These are phyloP conservation scores for Dipodomys ordii DNA, from an alignment of 2,113 vertebrate genomes.

Conservation along the genomic window DNA sequence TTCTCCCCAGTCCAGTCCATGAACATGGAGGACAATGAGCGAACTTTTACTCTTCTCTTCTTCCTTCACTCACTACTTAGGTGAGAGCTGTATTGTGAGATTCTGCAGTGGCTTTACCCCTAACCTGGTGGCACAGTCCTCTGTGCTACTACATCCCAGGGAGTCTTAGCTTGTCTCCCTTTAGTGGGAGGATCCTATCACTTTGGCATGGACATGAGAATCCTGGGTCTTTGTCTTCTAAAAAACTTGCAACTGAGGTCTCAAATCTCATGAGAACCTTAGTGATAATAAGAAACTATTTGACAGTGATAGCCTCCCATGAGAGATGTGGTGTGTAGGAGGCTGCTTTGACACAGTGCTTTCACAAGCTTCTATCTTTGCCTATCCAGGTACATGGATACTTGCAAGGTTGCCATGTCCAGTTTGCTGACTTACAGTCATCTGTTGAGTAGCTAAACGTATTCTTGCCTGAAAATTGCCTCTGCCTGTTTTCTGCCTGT, in stretches of 20 bases:
- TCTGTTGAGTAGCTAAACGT: background rate
- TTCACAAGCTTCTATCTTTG: constrained; percentile 16
- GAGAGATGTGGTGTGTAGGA: constrained; percentile 10
- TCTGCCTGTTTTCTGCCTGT: background rate
- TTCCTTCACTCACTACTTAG: background rate
- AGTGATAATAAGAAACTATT: constrained; percentile 22
- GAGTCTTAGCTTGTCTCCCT: background rate
- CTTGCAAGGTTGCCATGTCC: background rate
- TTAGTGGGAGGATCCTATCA: background rate
- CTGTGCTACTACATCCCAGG: constrained; percentile 6
- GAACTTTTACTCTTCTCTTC: background rate
- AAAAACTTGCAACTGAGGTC: constrained; percentile 32
- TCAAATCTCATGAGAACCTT: constrained; percentile 2
- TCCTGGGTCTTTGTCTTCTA: background rate
- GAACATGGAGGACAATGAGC: constrained; percentile 5
- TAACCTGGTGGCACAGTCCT: background rate
- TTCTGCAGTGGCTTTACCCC: constrained; percentile 25
- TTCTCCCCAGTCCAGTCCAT: background rate
- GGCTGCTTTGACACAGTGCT: background rate
- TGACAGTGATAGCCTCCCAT: background rate
- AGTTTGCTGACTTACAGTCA: background rate
- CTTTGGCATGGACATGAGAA: constrained; percentile 19
- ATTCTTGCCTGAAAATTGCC: constrained; percentile 16
- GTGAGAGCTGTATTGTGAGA: background rate
- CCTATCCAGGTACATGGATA: background rate